phyloP scores from a whole-genome alignment of 2,113 vertebrate species.

The Pteropus alecto region DNA sequence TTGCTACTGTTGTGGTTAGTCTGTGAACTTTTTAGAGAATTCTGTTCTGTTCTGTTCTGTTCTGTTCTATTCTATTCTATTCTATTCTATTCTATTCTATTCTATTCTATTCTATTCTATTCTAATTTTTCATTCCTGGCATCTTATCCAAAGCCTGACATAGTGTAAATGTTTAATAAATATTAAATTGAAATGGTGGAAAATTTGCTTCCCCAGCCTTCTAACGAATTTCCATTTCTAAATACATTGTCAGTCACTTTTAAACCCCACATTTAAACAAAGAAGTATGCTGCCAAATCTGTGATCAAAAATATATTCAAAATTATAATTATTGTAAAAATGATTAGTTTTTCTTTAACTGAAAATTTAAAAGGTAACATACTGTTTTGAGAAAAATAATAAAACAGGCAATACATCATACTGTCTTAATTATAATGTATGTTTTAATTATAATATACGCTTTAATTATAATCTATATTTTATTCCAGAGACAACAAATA shows the following conservation, averaged over 20 bases:
- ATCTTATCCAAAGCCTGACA: neutral
- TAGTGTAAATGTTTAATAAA: neutral
- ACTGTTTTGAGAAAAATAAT: slow-evolving; percentile 26
- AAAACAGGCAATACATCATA: neutral
- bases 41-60: neutral
- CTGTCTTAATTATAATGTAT: neutral
- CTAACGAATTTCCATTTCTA: slow-evolving; percentile 13
- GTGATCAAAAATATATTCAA: neutral
- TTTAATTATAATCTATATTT: slow-evolving; percentile 5
- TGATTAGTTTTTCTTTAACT: neutral
- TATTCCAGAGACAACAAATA: slow-evolving; percentile 32
- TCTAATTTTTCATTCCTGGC: neutral
- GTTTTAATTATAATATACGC: neutral
- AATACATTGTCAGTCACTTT: neutral
- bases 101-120: neutral
- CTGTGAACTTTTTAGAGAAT: neutral
- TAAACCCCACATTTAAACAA: neutral
- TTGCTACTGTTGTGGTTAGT: neutral
- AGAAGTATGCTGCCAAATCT: neutral
- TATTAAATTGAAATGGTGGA: neutral
- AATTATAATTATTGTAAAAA: neutral
- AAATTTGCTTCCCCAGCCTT: neutral
- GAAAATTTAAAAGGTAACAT: neutral
- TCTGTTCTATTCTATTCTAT: neutral
- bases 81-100: no score